Evolutionary conservation across 2,113 vertebrate genomes (phyloP).

Genomic region (Nipponia nippon): DNA sequence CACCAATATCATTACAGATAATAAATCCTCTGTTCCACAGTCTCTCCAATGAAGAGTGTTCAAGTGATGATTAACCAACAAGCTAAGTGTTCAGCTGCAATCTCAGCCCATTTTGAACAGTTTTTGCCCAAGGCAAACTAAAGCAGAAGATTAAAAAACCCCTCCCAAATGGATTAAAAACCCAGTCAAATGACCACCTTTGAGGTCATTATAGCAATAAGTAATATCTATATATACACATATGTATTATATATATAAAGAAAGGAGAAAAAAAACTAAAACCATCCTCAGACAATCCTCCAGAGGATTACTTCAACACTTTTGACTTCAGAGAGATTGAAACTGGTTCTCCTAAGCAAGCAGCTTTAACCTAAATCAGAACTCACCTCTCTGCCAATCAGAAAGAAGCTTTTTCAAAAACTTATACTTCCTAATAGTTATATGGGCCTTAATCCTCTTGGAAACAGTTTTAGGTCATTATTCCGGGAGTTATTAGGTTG

Average conservation of each 20-base stretch:
- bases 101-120: background rate
- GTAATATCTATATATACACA: background rate
- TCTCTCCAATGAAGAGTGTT: background rate
- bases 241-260: background rate
- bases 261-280: background rate
- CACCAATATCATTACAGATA: background rate
- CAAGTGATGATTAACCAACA: slow-evolving; percentile 37
- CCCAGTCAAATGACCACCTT: slow-evolving; percentile 17
- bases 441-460: slow-evolving; percentile 53
- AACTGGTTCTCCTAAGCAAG: slow-evolving; percentile 45
- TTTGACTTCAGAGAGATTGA: slow-evolving; percentile 29
- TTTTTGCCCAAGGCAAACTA: slow-evolving; percentile 5
- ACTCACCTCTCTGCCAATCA: slow-evolving; percentile 38
- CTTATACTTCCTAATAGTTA: slow-evolving; percentile 38
- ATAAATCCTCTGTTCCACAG: background rate
- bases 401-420: slow-evolving; percentile 23
- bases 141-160: background rate
- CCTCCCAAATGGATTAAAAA: slow-evolving; percentile 21
- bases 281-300: background rate
- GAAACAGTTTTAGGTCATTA: slow-evolving; percentile 73
- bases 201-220: background rate
- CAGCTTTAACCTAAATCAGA: slow-evolving; percentile 41
- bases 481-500: slow-evolving; percentile 76
- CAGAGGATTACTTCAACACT: background rate
- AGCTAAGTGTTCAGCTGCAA: background rate